These are phyloP conservation scores for Patagioenas fasciata DNA, from an alignment of 2,113 vertebrate genomes.

Conservation along the genomic window DNA sequence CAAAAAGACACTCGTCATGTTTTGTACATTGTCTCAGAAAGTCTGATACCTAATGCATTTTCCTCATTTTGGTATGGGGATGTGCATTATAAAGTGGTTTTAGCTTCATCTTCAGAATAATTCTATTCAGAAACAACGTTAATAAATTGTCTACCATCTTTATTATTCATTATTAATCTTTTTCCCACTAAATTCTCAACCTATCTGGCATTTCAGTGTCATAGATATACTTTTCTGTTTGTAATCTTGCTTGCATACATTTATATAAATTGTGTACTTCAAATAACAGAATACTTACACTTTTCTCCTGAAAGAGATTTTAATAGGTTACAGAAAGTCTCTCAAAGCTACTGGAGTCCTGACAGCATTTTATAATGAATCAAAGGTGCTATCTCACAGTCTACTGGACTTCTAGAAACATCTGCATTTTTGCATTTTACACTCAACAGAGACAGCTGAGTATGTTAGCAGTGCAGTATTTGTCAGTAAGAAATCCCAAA, in stretches of 20 bases:
- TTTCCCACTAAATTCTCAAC: background rate
- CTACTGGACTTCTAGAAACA: background rate
- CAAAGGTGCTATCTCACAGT: background rate
- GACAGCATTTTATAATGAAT: background rate
- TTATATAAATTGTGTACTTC: background rate
- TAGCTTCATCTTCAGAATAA: constrained; percentile 31
- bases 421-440: background rate
- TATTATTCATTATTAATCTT: background rate
- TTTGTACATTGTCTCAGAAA: constrained; percentile 17
- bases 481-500: background rate
- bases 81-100: background rate
- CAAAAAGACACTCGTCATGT: background rate
- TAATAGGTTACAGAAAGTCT: background rate
- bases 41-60: background rate
- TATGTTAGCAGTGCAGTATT: background rate
- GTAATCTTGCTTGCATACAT: background rate
- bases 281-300: background rate
- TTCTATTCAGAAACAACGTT: background rate
- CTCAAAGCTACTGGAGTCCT: background rate
- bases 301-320: background rate
- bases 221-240: background rate
- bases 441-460: background rate
- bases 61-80: background rate
- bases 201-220: background rate
- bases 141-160: constrained; percentile 4